Percentiles rank a stretch among this genome's conserved stretches.
Conservation (phyloP, 2,797 vertebrate genomes). For the Chelonia mydas region DNA sequence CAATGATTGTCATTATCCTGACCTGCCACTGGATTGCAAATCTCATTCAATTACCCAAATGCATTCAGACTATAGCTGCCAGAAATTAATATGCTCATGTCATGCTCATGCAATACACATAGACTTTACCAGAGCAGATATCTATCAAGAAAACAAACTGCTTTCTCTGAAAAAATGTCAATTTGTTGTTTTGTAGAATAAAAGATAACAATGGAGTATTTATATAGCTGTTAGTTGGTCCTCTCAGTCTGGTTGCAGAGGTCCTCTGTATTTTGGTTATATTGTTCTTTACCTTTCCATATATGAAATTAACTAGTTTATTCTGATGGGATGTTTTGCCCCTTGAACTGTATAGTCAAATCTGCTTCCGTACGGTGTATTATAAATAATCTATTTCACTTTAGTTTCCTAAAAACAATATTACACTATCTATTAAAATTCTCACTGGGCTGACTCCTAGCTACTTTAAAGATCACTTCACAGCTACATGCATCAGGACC, state of each 20-base stretch:
- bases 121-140: constrained; percentile 6
- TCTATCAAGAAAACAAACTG: neutral
- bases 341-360: neutral
- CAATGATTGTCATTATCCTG: neutral
- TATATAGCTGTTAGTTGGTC: neutral
- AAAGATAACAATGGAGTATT: neutral
- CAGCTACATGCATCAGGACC: too few species aligned
- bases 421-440: neutral
- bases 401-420: neutral
- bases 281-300: neutral
- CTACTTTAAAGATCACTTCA: neutral
- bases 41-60: neutral
- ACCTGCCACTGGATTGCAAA: neutral
- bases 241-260: neutral
- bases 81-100: neutral
- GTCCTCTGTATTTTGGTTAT: neutral
- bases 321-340: neutral
- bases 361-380: neutral
- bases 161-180: neutral
- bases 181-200: neutral
- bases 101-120: neutral
- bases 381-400: neutral
- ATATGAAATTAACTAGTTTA: neutral
- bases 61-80: neutral
- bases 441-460: neutral